Percentiles rank a stretch among this genome's conserved stretches.
Evolutionary conservation across 2,888 invertebrate genomes (phyloP).

Genomic region (Drosophila macrospina): DNA sequence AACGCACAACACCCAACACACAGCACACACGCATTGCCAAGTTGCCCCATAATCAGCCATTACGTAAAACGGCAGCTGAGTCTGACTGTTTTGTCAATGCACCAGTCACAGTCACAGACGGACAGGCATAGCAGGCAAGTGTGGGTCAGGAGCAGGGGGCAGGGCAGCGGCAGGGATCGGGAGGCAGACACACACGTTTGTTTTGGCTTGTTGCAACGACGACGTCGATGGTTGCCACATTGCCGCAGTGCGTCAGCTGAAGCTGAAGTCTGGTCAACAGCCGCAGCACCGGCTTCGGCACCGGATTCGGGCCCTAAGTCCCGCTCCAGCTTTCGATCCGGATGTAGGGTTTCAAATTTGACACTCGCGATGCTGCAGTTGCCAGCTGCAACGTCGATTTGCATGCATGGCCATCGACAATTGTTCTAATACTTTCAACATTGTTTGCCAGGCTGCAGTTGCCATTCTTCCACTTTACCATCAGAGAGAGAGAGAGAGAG

Average conservation of each 20-base stretch:
- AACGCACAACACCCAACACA: conserved; percentile 1
- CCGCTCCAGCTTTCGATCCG: conserved; percentile 10
- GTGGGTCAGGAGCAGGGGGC: neutral
- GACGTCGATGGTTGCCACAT: conserved; percentile 45
- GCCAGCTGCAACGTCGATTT: conserved; percentile 56
- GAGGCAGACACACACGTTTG: conserved; percentile 44
- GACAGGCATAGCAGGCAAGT: conserved; percentile 2
- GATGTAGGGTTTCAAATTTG: conserved; percentile 52
- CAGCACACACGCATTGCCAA: conserved; percentile 39
- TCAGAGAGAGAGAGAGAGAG: neutral
- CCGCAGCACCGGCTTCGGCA: conserved; percentile 1
- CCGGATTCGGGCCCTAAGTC: conserved; percentile 10
- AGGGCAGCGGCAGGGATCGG: no score
- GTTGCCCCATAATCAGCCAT: conserved; percentile 60
- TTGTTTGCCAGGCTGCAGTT: conserved; percentile 36
- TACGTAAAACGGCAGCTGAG: conserved; percentile 59
- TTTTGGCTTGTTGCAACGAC: conserved; percentile 46
- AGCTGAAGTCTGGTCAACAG: conserved; percentile 57
- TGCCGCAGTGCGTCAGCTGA: conserved; percentile 65
- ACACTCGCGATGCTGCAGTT: conserved; percentile 50
- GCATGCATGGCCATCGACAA: conserved; percentile 70
- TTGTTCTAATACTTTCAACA: conserved; percentile 70
- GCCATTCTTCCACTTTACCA: neutral
- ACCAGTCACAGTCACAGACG: conserved; percentile 14
- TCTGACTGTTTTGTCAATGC: conserved; percentile 55